Percentiles rank a stretch among this genome's conserved stretches.
These are phyloP conservation scores for Epirrhoe alternata DNA, from an alignment of 2,888 invertebrate genomes.

Conservation along the genomic window DNA sequence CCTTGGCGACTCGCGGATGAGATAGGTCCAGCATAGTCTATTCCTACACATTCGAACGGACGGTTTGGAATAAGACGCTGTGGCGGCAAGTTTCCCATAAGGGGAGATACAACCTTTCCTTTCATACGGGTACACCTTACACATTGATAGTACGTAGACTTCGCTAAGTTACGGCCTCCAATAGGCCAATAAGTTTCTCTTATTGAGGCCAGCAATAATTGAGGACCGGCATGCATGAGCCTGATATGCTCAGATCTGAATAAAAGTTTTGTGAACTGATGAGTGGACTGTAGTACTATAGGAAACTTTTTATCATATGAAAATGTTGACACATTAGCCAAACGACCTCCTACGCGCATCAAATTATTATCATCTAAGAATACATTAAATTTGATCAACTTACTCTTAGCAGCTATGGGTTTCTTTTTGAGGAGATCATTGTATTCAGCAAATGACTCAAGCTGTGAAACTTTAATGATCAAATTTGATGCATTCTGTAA, in stretches of 20 bases:
- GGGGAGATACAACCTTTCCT: slow-evolving; percentile 32
- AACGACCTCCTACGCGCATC: slow-evolving; percentile 21
- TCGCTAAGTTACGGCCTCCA: slow-evolving; percentile 38
- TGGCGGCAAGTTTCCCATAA: slow-evolving; percentile 39
- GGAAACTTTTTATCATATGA: slow-evolving; percentile 31
- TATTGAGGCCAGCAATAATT: slow-evolving; percentile 27
- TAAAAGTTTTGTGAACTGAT: slow-evolving; percentile 33
- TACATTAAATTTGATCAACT: slow-evolving; percentile 9
- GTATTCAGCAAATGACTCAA: slow-evolving; percentile 15
- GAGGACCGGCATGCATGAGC: slow-evolving; percentile 34
- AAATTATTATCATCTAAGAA: slow-evolving; percentile 10
- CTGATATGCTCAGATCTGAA: slow-evolving; percentile 21
- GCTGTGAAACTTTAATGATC: slow-evolving; percentile 12
- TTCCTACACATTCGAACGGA: slow-evolving; percentile 25
- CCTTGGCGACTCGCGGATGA: slow-evolving; percentile 32
- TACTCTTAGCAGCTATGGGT: background rate
- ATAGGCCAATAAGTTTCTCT: slow-evolving; percentile 34
- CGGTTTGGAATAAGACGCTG: slow-evolving; percentile 30
- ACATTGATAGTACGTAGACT: slow-evolving; percentile 37
- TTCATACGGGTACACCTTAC: slow-evolving; percentile 40
- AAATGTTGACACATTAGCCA: slow-evolving; percentile 14
- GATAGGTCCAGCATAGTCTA: slow-evolving; percentile 41
- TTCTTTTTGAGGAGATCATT: background rate
- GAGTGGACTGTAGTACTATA: slow-evolving; percentile 32
- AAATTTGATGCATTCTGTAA: slow-evolving; percentile 15